Conservation (phyloP, 2,888 invertebrate species). For the Mythimna lalbum region DNA sequence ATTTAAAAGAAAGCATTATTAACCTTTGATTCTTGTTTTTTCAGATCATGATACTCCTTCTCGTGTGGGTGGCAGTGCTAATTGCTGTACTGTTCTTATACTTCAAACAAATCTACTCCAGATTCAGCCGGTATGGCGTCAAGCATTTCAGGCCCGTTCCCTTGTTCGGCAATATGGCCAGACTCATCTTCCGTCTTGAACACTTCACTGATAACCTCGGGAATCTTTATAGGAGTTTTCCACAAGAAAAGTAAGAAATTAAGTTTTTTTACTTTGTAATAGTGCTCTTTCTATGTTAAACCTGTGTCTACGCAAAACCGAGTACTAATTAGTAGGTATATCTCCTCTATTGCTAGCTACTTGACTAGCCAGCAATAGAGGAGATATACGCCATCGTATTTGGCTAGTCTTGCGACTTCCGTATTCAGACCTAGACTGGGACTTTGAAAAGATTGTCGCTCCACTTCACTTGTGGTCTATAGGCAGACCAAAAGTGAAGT, state of each 20-base stretch:
- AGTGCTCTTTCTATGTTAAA: neutral
- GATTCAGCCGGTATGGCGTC: conserved; percentile 71
- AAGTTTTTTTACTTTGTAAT: neutral
- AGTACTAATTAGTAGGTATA: neutral
- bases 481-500: no score
- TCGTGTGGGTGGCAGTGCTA: conserved; percentile 71
- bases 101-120: conserved; percentile 68
- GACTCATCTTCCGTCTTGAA: conserved; percentile 60
- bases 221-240: conserved; percentile 69
- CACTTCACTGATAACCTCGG: conserved; percentile 64
- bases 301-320: neutral
- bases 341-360: no score
- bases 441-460: neutral
- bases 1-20: neutral
- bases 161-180: conserved; percentile 74
- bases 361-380: no score
- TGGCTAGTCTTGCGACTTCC: neutral
- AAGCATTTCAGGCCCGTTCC: conserved; percentile 71
- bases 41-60: conserved; percentile 67
- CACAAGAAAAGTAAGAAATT: conserved; percentile 73
- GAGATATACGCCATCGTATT: no score
- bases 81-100: conserved; percentile 67
- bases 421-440: neutral
- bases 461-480: neutral
- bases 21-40: conserved; percentile 5